These are phyloP conservation scores for Tapirus indicus DNA, from an alignment of 2,797 vertebrate species.

Conservation along the genomic window DNA sequence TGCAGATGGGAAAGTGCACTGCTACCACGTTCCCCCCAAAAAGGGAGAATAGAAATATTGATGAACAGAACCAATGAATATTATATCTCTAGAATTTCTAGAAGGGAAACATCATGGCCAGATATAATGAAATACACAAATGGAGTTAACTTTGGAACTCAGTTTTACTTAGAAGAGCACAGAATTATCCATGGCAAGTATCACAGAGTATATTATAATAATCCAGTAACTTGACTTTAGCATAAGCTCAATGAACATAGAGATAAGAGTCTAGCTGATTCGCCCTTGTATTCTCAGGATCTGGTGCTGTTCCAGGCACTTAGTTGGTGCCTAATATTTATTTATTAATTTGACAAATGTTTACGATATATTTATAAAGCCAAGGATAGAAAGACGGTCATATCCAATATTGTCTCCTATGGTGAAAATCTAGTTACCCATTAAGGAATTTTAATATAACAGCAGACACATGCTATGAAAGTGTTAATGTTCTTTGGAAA, in stretches of 20 bases:
- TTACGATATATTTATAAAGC: background rate
- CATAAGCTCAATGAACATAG: background rate
- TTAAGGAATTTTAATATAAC: conserved; percentile 13
- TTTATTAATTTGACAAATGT: background rate
- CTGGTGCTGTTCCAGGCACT: background rate
- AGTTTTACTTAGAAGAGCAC: background rate
- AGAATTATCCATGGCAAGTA: conserved; percentile 5
- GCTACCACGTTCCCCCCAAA: background rate
- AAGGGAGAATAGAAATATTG: conserved; percentile 19
- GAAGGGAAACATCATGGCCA: background rate
- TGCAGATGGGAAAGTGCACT: background rate
- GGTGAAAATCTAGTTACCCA: background rate
- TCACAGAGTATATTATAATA: background rate
- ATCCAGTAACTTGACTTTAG: background rate
- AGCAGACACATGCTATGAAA: background rate
- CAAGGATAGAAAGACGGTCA: background rate
- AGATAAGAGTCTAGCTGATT: background rate
- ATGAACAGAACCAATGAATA: conserved; percentile 35
- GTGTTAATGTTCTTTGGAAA: conserved; percentile 38
- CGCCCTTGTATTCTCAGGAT: background rate
- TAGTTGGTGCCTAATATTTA: background rate
- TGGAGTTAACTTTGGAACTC: background rate
- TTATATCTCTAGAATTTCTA: conserved; percentile 4
- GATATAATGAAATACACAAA: background rate
- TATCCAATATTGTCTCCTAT: background rate